Evolutionary conservation across 2,888 invertebrate species (phyloP).

Genomic region (Rotaria macrura): DNA sequence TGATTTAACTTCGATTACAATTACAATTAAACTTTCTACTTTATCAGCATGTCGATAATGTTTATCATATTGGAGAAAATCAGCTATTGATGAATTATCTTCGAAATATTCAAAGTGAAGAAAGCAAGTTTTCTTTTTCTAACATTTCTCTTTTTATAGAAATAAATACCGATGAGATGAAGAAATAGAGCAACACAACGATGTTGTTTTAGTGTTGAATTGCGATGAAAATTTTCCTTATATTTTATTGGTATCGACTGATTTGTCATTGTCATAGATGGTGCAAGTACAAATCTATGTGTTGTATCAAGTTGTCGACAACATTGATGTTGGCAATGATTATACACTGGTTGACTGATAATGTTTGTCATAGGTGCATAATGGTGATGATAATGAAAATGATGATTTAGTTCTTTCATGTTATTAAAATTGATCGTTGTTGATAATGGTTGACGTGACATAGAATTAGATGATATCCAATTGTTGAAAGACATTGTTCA

Average conservation of each 20-base stretch:
- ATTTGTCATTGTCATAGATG: not conserved
- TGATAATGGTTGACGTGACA: not conserved
- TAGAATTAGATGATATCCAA: not conserved
- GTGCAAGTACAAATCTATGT: not conserved
- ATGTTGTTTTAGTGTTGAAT: not conserved
- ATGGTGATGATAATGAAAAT: not conserved
- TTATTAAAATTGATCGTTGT: not conserved
- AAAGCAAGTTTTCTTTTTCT: no score
- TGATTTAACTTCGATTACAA: not conserved
- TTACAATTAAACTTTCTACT: not conserved
- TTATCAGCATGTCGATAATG: conserved; percentile 20
- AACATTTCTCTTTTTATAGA: not conserved
- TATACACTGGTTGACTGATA: not conserved
- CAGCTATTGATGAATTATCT: not conserved
- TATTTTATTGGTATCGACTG: not conserved
- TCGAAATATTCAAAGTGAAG: no score
- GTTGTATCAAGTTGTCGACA: not conserved
- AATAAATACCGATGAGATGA: not conserved
- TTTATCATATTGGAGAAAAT: not conserved
- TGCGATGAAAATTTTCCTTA: not conserved
- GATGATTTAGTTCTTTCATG: not conserved
- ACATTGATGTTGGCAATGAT: not conserved
- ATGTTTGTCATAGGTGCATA: not conserved
- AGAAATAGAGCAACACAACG: not conserved
- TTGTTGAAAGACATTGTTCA: not conserved